Conservation (phyloP, 2,113 vertebrate genomes). For the Pelvicachromis taeniatus region DNA sequence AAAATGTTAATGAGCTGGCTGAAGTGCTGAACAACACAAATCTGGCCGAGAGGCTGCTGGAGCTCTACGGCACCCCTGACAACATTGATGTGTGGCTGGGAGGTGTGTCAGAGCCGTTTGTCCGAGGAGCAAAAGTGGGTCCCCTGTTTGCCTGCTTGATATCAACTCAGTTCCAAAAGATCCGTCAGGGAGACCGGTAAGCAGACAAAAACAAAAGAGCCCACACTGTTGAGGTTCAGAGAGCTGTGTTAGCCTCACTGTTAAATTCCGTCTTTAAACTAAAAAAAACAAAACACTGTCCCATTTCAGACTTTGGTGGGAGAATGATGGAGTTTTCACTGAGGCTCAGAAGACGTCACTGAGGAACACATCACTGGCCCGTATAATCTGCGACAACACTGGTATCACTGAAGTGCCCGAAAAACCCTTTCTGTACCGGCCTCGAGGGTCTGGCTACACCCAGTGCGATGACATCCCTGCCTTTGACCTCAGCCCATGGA, state of each 20-base stretch:
- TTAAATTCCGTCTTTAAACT: neutral
- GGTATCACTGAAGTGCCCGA: constrained; percentile 63
- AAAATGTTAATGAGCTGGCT: constrained; percentile 4
- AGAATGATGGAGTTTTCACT: constrained; percentile 67
- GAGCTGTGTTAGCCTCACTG: neutral
- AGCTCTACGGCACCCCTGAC: constrained; percentile 57
- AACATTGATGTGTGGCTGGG: constrained; percentile 74
- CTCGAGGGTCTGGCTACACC: constrained; percentile 32
- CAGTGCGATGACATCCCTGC: constrained; percentile 35
- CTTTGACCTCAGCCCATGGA: constrained; percentile 70
- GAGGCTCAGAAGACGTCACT: constrained; percentile 45
- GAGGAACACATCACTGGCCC: constrained; percentile 43
- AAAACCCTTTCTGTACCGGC: constrained; percentile 48
- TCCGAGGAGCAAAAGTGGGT: constrained; percentile 72
- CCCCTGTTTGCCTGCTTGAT: constrained; percentile 74
- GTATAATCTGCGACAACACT: constrained; percentile 76
- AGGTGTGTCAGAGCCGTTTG: constrained; percentile 68
- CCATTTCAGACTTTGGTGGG: constrained; percentile 73
- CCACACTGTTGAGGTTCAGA: neutral
- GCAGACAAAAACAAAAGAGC: neutral
- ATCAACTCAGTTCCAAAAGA: constrained; percentile 52
- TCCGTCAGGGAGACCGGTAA: constrained; percentile 63
- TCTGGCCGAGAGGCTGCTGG: constrained; percentile 42
- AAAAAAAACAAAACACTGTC: neutral
- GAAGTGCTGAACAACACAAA: constrained; percentile 42